Percentiles rank a stretch among this genome's conserved stretches.
phyloP scores from a whole-genome alignment of 2,113 vertebrate species.

The Rhinoptilus africanus region DNA sequence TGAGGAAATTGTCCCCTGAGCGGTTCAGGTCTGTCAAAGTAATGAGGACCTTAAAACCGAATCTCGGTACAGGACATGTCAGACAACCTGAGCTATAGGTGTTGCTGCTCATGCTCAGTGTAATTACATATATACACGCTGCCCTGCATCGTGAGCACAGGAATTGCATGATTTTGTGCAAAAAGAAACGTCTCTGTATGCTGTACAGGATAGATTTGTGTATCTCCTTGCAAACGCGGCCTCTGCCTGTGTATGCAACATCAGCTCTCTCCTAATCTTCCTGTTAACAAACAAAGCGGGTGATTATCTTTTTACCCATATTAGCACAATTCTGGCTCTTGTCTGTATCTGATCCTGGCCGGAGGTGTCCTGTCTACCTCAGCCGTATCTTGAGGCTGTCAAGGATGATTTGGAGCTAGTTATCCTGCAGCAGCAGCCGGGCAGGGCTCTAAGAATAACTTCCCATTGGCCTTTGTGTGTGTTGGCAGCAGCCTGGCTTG shows the following conservation, averaged over 20 bases:
- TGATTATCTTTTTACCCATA: neutral
- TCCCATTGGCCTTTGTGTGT: constrained; percentile 27
- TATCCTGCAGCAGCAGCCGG: constrained; percentile 31
- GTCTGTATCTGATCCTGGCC: constrained; percentile 17
- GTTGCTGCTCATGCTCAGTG: neutral
- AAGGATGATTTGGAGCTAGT: constrained; percentile 14
- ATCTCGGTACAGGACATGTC: constrained; percentile 13
- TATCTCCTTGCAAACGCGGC: neutral
- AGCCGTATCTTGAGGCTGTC: constrained; percentile 42
- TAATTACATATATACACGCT: neutral
- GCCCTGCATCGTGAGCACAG: neutral
- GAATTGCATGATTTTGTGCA: neutral
- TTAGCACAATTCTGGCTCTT: constrained; percentile 27
- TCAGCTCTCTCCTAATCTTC: neutral
- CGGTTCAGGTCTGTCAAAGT: constrained; percentile 30
- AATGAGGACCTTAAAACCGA: constrained; percentile 36
- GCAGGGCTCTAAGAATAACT: constrained; percentile 59
- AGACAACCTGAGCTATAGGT: constrained; percentile 15
- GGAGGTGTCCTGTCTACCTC: neutral
- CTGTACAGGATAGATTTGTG: neutral
- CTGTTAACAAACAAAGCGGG: neutral
- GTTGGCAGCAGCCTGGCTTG: constrained; percentile 6
- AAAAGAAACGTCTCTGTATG: neutral
- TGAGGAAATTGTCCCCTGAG: neutral
- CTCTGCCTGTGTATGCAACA: neutral